A percentile compares a stretch with the other conserved stretches of the same genome.
phyloP scores from a whole-genome alignment of 2,888 invertebrate species.

The Lottia gigantea region DNA sequence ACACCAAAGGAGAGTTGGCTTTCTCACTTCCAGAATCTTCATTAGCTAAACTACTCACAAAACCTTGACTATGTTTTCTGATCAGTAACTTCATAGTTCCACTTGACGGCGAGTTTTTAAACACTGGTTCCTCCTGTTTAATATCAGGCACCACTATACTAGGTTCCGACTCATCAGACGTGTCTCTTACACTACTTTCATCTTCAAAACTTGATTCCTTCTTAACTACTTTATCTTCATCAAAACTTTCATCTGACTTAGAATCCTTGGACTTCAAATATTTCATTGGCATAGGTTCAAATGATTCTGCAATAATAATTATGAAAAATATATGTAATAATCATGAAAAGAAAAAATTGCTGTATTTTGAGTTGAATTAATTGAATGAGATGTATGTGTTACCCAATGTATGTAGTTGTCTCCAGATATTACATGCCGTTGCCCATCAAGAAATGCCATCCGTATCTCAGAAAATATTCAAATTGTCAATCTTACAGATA shows the following conservation, averaged over 20 bases:
- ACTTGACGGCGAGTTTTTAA: conserved; percentile 17
- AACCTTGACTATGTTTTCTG: conserved; percentile 46
- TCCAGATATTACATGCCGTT: no score
- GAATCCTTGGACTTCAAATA: conserved; percentile 33
- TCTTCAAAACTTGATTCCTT: conserved; percentile 15
- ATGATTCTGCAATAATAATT: conserved; percentile 34
- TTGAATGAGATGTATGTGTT: no score
- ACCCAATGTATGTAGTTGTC: no score
- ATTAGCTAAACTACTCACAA: conserved; percentile 37
- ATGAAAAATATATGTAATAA: no score
- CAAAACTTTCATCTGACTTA: conserved; percentile 13
- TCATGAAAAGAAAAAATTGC: no score
- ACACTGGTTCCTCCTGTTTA: conserved; percentile 1
- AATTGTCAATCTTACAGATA: no score
- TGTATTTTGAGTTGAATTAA: no score
- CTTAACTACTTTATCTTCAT: conserved; percentile 18
- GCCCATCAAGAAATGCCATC: no score
- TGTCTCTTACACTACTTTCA: conserved; percentile 12
- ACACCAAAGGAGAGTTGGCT: conserved; percentile 10
- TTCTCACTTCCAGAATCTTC: conserved; percentile 15
- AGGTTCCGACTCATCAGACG: conserved; percentile 14
- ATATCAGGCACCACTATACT: neutral
- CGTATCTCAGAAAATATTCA: no score
- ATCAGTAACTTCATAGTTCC: conserved; percentile 44
- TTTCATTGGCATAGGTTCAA: conserved; percentile 49